phyloP scores from a whole-genome alignment of 2,888 invertebrate genomes.

The Volucella bombylans region DNA sequence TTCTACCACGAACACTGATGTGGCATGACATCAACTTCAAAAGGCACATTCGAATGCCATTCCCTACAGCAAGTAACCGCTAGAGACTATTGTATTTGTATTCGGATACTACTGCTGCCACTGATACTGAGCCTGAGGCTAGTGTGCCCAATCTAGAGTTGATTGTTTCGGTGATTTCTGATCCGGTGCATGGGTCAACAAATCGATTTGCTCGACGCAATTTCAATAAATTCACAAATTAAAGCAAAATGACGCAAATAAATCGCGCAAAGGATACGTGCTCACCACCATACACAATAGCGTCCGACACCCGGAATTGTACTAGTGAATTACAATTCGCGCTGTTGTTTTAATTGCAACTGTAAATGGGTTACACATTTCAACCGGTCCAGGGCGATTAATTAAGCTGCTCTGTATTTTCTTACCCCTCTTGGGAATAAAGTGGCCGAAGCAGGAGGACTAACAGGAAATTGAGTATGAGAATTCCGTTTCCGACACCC shows the following conservation, averaged over 20 bases:
- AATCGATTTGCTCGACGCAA: slow-evolving; percentile 40
- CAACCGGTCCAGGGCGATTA: slow-evolving; percentile 69
- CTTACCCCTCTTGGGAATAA: background rate
- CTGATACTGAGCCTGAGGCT: background rate
- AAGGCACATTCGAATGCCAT: background rate
- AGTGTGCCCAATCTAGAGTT: slow-evolving; percentile 13
- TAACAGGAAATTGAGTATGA: background rate
- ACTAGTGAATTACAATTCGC: slow-evolving; percentile 62
- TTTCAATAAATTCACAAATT: slow-evolving; percentile 68
- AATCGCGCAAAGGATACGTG: slow-evolving; percentile 36
- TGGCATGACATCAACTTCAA: background rate
- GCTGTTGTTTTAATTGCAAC: slow-evolving; percentile 71
- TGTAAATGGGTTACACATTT: slow-evolving; percentile 71
- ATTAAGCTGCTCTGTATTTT: slow-evolving; percentile 57
- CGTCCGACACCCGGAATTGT: background rate
- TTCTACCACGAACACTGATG: background rate
- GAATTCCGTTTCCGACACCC: background rate
- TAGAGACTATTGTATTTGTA: too few relatives aligned
- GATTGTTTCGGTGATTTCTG: slow-evolving; percentile 57
- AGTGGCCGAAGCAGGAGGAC: background rate
- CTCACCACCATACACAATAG: slow-evolving; percentile 2
- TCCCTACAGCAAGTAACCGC: too few relatives aligned
- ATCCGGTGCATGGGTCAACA: slow-evolving; percentile 44
- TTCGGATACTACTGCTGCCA: too few relatives aligned
- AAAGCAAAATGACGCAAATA: slow-evolving; percentile 54